Evolutionary conservation across 2,113 vertebrate species (phyloP).

Genomic region (Pteruthius melanotis): DNA sequence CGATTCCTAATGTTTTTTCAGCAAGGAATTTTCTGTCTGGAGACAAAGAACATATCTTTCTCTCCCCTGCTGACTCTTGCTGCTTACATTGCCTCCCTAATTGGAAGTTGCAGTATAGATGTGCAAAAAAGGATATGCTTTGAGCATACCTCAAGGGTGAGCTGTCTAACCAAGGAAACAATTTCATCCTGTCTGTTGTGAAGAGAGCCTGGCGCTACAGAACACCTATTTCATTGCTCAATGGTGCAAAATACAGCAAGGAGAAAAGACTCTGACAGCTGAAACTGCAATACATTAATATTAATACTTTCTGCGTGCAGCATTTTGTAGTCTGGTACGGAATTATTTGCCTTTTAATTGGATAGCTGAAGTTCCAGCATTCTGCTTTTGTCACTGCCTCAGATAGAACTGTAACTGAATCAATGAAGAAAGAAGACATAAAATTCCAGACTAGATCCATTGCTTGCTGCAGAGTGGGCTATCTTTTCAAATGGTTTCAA

Average conservation of each 20-base stretch:
- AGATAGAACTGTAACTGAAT: background rate
- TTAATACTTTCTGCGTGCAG: background rate
- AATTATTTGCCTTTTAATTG: background rate
- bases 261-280: background rate
- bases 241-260: background rate
- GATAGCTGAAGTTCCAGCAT: background rate
- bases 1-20: background rate
- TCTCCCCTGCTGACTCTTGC: background rate
- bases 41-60: background rate
- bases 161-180: constrained; percentile 52
- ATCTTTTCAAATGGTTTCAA: background rate
- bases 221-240: background rate
- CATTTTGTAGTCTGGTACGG: background rate
- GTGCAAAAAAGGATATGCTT: constrained; percentile 32
- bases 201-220: background rate
- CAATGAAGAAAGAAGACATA: background rate
- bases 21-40: background rate
- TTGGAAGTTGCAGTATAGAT: constrained; percentile 22
- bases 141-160: constrained; percentile 57
- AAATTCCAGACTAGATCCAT: background rate
- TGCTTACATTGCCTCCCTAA: background rate
- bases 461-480: background rate
- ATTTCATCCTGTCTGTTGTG: background rate
- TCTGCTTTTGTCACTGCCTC: background rate
- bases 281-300: background rate